A percentile compares a stretch with the other conserved stretches of the same genome.
Conservation (phyloP, 2,888 invertebrate species). For the Psylliodes chrysocephalus region DNA sequence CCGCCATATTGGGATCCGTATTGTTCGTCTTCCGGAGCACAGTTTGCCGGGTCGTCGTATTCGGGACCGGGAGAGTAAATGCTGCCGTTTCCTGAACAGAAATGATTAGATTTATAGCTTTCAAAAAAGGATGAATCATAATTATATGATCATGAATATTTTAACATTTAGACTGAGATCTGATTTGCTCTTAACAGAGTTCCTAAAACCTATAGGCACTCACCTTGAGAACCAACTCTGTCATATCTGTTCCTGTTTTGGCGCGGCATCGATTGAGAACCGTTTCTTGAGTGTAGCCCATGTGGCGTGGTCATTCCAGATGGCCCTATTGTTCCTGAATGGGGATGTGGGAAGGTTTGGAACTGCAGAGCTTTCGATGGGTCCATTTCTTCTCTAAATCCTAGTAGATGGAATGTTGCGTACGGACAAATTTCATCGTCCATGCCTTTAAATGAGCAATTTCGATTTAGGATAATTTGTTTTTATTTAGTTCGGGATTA, state of each 20-base stretch:
- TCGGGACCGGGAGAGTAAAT: conserved; percentile 87
- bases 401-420: conserved; percentile 94
- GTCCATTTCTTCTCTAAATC: conserved; percentile 96
- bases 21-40: conserved; percentile 90
- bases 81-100: conserved; percentile 76
- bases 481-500: background rate
- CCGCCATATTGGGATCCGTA: conserved; percentile 86
- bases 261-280: conserved; percentile 87
- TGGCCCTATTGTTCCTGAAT: conserved; percentile 86
- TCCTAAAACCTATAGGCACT: background rate
- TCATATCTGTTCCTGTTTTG: conserved; percentile 62
- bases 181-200: no score
- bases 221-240: conserved; percentile 63
- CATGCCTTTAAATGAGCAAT: conserved; percentile 75
- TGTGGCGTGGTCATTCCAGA: conserved; percentile 74
- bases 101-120: no score
- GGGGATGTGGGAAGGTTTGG: conserved; percentile 87
- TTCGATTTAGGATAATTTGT: background rate
- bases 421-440: conserved; percentile 97
- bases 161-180: no score
- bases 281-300: conserved; percentile 84
- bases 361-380: conserved; percentile 90
- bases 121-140: no score
- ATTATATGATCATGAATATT: no score
- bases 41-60: conserved; percentile 93